These are phyloP conservation scores for Brachionus sp. DNA, from an alignment of 1,140 invertebrate species.

Conservation along the genomic window DNA sequence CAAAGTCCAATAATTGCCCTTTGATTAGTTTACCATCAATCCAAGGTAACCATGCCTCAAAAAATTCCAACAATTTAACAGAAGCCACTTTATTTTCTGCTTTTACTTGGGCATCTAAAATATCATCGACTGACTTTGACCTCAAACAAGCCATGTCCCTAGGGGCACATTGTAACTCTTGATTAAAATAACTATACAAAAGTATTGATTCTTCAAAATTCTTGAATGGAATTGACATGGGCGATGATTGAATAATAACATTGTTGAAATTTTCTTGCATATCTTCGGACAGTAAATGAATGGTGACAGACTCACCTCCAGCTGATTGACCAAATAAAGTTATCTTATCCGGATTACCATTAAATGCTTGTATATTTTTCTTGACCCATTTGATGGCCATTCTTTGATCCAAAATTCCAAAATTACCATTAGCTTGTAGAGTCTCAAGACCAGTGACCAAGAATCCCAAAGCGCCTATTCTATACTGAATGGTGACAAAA, in stretches of 20 bases:
- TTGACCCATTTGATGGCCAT: conserved; percentile 51
- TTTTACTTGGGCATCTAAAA: conserved; percentile 18
- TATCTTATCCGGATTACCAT: conserved; percentile 66
- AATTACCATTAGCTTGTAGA: conserved; percentile 49
- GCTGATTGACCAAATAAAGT: conserved; percentile 94
- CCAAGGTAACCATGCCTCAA: conserved; percentile 40
- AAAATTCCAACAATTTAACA: conserved; percentile 37
- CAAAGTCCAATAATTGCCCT: conserved; percentile 11
- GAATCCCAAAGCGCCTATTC: conserved; percentile 62
- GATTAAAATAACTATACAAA: neutral
- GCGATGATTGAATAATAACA: conserved; percentile 62
- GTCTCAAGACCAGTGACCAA: conserved; percentile 40
- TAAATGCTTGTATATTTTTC: conserved; percentile 52
- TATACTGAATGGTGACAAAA: conserved; percentile 90
- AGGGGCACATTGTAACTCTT: neutral
- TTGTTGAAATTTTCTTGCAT: conserved; percentile 79
- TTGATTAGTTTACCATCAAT: conserved; percentile 12
- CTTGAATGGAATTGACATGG: conserved; percentile 39
- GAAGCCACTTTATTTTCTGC: neutral
- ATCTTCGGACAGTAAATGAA: conserved; percentile 84
- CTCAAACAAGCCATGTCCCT: neutral
- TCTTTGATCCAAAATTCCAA: conserved; percentile 51
- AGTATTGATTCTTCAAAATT: conserved; percentile 2
- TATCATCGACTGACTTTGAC: neutral
- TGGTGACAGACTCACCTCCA: conserved; percentile 83